Evolutionary conservation across 1,140 invertebrate species (phyloP), one percentile per base, ranked within the genome.

Genomic region (Chrysomallon squamiferum): DNA sequence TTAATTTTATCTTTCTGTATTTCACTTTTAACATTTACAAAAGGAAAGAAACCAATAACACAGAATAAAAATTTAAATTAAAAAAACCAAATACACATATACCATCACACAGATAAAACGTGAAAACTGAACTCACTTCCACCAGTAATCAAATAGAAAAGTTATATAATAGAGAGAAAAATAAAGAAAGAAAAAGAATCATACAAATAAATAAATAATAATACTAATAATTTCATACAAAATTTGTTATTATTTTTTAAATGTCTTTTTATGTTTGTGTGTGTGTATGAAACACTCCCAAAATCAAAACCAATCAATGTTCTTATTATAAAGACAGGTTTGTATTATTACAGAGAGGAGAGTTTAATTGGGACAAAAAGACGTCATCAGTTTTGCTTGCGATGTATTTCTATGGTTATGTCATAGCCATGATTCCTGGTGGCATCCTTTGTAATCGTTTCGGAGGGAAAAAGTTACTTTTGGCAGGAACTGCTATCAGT

Each of bases 401-500:
- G 74, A 93, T 93, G 1, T 95, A 95, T 86, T 96, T 95, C 71
- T 92, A 91, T 86, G 91, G 91, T 0, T 92, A 91, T 76, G 87
- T 89, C 87, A 7, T 90, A 87, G 71, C 90, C 89, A 90, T 95
- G 84, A 85, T 95, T 45, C 93, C 94, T 0, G 93, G 92, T 1
- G 81, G 82, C 7, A 84, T 91, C 92, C 35, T 78, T 41, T 62
- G 74, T 2, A 47, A 45, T 18, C 62, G 75, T 32, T 84, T 73
- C 69, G 85, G 85, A 3, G 81, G 80, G n/a, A 85, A 81, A 67
- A 61, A 74, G 15, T 76, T 84, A 2, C 68, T 83, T 33, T 68
- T 70, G 1, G 45, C 65, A 0, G 61, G 58, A 11, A 68, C 75
- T 57, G 38, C 65, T n/a, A 35, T 74, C 35, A 63, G 60, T 33